Base-by-base conservation (phyloP, 2,888 invertebrate species). In the Hemithea aestivaria region DNA sequence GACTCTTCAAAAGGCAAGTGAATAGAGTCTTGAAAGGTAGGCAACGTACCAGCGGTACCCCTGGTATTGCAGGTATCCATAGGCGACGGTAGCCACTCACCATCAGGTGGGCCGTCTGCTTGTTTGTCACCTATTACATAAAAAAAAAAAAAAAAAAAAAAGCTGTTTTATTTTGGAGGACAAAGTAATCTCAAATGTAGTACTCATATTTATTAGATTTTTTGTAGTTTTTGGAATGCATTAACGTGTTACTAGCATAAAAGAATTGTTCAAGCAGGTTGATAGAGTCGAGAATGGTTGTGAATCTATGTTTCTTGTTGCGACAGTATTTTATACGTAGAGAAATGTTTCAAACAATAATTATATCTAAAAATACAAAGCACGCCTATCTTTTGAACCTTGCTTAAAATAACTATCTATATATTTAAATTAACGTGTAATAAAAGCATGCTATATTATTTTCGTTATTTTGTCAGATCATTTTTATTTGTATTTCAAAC, bases 301-400 rank as follows among this genome's bases (percentile, higher is more conserved):
- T 79, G 79, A 66, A 63, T 66, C 67, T 62, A 60, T 66, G 61
- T 66, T 70, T 73, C 69, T 73, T 75, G 78, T 76, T 78, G 68
- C 65, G 53, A 60, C 69, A 62, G 58, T 66, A 32, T 42, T 69
- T 56, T 54, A 42, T 50, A 48, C 40, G 31, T 45, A 53, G 45
- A 41, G 45, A 41, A 11, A 46, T 45, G 41, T 46, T 53, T 40
- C 27, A 41, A 11, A 27, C 34, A 35, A 16, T 2, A 4, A 16
- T 16, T 16, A 29, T 33, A 24, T 48, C 33, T 27, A n/a, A n/a
- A n/a, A n/a, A n/a, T n/a, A n/a, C n/a, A n/a, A 25, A 32, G 32
- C 35, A 32, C 29, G 32, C 24, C 37, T 40, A 37, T 41, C 12
- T 39, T 39, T 42, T 36, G n/a, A 31, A 31, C 1, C 2, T 10